Base-by-base conservation (phyloP, 2,113 vertebrate genomes). In the Panthera leo region DNA sequence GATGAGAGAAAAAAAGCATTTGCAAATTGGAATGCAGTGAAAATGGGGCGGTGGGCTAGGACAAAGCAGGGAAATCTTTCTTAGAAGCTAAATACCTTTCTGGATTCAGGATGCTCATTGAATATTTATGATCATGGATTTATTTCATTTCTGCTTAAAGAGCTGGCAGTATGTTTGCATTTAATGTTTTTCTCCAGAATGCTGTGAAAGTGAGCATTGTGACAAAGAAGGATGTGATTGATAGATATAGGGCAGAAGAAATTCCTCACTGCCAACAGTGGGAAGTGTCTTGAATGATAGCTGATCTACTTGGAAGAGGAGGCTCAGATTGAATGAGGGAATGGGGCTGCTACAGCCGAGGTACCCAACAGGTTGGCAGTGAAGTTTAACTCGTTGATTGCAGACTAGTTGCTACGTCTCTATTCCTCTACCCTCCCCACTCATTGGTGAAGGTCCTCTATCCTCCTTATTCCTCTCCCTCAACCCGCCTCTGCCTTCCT, bases 301-400 rank as follows among this genome's bases (percentile, higher is more conserved):
- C 76, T 55, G 71, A 21, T 61, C 48, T 61, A 4, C 82, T 85
- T 88, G 76, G 42, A 78, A 93, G 76, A 39, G 65, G 85, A 78
- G 45, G 84, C 94, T 94, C 39, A 10, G 90, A 23, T 89, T 76
- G 42, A 80, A 87, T 58, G 83, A 96, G 94, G 90, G 78, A 84
- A 71, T 9, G 1, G 45, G 63, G 92, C 78, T 86, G 51, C 36
- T 29, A 10, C 18, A 53, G 73, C 88, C 34, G 7, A 51, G 89
- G n/a, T 68, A 65, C 86, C 95, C 97, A 97, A 97, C 96, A 98
- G 97, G 97, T 97, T 96, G 96, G 89, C 92, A 42, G 55, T 61
- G 76, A 67, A 95, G 42, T 93, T 94, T 68, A 89, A 88, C 78
- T 98, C 23, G 12, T 25, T 91, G 51, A n/a, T 65, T 51, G 18